Conservation (phyloP, 2,888 invertebrate genomes). For the Oscheius onirici region DNA sequence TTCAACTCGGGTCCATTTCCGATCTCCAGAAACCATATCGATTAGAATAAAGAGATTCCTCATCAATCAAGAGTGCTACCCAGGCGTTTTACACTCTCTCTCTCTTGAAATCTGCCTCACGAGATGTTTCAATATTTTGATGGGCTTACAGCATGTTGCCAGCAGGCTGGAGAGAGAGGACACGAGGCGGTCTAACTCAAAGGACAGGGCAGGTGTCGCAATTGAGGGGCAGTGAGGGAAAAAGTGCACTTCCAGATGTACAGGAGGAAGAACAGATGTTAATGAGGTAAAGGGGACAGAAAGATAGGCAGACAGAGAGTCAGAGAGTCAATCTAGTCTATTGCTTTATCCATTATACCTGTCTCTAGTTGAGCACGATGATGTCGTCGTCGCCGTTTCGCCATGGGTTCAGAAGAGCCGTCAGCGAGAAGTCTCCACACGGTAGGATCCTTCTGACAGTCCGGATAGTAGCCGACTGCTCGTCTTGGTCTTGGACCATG, state of each 20-base stretch:
- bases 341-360: too few species aligned
- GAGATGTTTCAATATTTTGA: constrained; percentile 30
- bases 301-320: too few species aligned
- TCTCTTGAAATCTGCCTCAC: too few species aligned
- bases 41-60: background rate
- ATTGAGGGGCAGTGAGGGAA: background rate
- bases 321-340: too few species aligned
- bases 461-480: background rate
- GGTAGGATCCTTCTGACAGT: background rate
- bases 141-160: background rate
- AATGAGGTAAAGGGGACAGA: too few species aligned
- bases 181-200: background rate
- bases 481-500: background rate
- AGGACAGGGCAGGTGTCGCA: background rate
- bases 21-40: background rate
- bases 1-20: background rate
- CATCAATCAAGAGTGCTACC: background rate
- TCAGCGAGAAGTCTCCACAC: background rate
- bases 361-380: background rate
- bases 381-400: background rate
- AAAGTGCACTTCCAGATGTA: background rate
- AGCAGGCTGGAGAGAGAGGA: background rate
- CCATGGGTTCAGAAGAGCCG: background rate
- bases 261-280: too few species aligned
- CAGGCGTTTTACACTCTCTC: constrained; percentile 14